Conservation (phyloP, 2,888 invertebrate species). For the Acholoe squamosa region DNA sequence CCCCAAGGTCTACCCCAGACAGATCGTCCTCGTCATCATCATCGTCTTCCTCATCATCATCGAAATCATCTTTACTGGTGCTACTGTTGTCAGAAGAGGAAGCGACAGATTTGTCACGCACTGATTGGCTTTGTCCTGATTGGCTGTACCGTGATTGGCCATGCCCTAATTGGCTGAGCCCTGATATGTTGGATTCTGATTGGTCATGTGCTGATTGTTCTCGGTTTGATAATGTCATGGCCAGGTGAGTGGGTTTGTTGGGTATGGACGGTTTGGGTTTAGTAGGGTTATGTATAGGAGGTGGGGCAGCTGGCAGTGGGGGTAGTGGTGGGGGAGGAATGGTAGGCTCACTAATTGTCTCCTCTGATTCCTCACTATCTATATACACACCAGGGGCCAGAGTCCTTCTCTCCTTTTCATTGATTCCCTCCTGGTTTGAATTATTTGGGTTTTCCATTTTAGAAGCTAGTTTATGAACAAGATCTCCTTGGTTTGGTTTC, state of each 20-base stretch:
- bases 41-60: not conserved
- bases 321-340: conserved; percentile 25
- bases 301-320: not conserved
- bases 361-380: conserved; percentile 2
- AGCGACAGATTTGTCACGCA: conserved; percentile 3
- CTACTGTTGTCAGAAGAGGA: not conserved
- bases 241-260: not conserved
- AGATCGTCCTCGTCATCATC: not conserved
- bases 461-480: not conserved
- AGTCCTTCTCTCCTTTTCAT: not conserved
- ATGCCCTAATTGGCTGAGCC: too few relatives aligned
- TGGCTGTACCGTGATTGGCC: not conserved
- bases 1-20: not conserved
- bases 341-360: conserved; percentile 30
- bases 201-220: conserved; percentile 13
- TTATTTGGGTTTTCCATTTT: not conserved
- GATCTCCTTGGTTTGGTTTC: not conserved
- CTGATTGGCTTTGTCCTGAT: too few relatives aligned
- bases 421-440: not conserved
- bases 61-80: not conserved
- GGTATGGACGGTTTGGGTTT: conserved; percentile 1
- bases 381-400: not conserved
- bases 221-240: not conserved
- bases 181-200: too few relatives aligned
- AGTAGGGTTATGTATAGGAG: not conserved